Evolutionary conservation across 2,113 vertebrate species (phyloP), one percentile per base, ranked within the genome.

Genomic region (Pteruthius melanotis): DNA sequence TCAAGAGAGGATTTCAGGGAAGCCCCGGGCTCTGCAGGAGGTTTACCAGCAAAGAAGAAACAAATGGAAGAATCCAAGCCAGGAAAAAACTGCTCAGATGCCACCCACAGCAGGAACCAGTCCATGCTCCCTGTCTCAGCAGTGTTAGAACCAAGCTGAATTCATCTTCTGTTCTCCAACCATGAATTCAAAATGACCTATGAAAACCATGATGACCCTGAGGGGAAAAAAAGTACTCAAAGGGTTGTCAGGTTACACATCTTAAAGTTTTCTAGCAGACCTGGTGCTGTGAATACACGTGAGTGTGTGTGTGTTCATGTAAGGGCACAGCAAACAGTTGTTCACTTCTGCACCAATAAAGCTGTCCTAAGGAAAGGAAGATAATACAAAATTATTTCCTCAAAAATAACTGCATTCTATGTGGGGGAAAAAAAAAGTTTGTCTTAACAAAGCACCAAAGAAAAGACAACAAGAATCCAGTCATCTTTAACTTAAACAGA

Each of bases 361-460:
- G 49, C 53, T 90, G 54, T 91, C 35, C 87, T 89, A 93, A 77
- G 75, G 68, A 94, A 91, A 80, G 74, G 72, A 54, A 90, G 69
- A 65, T 44, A 81, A 87, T 35, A 74, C 11, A 80, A 79, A 72
- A 80, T n/a, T 66, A 68, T 57, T 69, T 90, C 47, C 64, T 86
- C 61, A 63, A 69, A 96, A 94, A 83, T 80, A 89, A 90, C 56
- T 42, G 77, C 56, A 49, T 60, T 68, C 59, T 61, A 54, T 23
- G 18, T 28, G 31, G 84, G n/a, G 74, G 9, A 5, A 37, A 17
- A 63, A 81, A 60, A 18, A 53, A n/a, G 44, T 77, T 95, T 77
- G 64, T 93, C 65, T 89, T 84, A 91, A 92, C 49, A 91, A 96
- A 97, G 97, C 94, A 97, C 95, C 96, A 96, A 83, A 90, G 95